phyloP scores from a whole-genome alignment of 2,888 invertebrate species.

The Drosophila eohydei region DNA sequence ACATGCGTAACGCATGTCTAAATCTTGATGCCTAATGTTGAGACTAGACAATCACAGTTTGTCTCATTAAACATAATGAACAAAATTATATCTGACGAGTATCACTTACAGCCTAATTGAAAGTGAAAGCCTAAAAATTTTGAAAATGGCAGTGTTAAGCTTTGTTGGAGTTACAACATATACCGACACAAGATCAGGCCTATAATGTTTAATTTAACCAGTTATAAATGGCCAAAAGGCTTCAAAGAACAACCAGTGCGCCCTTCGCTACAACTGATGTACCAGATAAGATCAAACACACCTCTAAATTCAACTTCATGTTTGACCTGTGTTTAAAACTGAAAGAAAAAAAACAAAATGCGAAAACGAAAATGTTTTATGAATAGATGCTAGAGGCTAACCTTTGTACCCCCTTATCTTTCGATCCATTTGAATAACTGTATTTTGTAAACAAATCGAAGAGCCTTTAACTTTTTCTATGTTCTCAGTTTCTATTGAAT shows the following conservation, averaged over 20 bases:
- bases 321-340: constrained; percentile 13
- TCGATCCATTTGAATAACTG: constrained; percentile 19
- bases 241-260: background rate
- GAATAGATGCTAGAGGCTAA: background rate
- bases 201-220: background rate
- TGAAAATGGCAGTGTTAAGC: background rate
- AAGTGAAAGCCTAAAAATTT: constrained; percentile 54
- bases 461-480: background rate
- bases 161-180: background rate
- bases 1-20: background rate
- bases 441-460: constrained; percentile 1
- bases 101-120: constrained; percentile 31
- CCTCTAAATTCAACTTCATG: background rate
- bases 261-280: constrained; percentile 7
- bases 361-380: constrained; percentile 13
- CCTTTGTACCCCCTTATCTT: background rate
- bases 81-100: constrained; percentile 32
- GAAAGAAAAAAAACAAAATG: background rate
- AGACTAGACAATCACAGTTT: constrained; percentile 28
- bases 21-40: background rate
- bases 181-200: background rate
- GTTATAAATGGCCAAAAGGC: background rate
- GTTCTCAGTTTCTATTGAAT: background rate
- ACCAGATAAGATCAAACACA: constrained; percentile 6
- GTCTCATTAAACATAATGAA: constrained; percentile 58